phyloP scores from a whole-genome alignment of 2,797 vertebrate genomes.

The Eidolon dupreanum region DNA sequence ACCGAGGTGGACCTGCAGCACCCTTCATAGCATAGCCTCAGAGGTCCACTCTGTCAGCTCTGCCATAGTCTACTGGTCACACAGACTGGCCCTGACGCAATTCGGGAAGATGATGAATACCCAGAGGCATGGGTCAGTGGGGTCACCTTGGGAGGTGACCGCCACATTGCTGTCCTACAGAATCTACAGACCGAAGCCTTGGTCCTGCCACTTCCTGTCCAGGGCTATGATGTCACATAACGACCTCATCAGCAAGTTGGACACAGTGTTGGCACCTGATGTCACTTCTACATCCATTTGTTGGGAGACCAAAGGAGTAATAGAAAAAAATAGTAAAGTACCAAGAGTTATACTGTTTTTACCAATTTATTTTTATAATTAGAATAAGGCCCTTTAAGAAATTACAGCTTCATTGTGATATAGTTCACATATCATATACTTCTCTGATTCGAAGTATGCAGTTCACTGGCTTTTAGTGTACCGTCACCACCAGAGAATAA shows the following conservation, averaged over 20 bases:
- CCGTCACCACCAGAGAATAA: background rate
- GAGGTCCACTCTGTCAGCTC: background rate
- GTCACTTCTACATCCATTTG: background rate
- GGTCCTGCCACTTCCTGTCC: fast-evolving
- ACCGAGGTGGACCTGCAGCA: background rate
- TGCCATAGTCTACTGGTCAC: fast-evolving
- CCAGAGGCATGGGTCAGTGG: background rate
- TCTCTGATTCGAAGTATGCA: background rate
- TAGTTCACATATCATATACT: background rate
- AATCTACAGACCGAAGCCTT: fast-evolving
- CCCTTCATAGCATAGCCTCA: background rate
- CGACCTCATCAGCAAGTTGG: background rate
- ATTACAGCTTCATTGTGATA: background rate
- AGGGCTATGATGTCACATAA: background rate
- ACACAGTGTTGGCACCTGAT: background rate
- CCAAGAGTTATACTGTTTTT: background rate
- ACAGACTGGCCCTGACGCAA: background rate
- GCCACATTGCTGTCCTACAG: background rate
- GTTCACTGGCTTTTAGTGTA: background rate
- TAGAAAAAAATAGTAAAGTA: background rate
- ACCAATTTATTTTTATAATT: background rate
- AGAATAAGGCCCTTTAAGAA: background rate
- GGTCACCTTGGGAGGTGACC: background rate
- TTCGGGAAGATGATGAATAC: background rate
- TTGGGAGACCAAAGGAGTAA: background rate